Evolutionary conservation across 2,797 vertebrate genomes (phyloP), one percentile per base, ranked within the genome.

Genomic region (Neosilurus mollespiculum): DNA sequence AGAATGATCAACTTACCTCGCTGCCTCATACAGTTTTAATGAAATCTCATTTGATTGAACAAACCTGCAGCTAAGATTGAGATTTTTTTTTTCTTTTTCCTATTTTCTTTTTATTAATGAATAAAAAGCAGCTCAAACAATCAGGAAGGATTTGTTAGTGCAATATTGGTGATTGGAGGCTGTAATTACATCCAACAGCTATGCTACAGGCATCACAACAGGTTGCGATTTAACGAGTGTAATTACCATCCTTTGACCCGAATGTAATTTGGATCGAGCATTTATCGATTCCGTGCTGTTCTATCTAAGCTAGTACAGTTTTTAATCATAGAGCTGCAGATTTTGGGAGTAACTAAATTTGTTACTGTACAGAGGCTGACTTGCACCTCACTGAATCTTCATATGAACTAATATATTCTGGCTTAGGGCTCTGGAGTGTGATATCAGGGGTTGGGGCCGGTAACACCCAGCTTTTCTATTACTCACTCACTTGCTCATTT

Each of bases 221-320:
- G 65, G 20, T 81, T 82, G 80, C 79, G 82, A 83, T 76, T 77
- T 80, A 86, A 86, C 83, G 67, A 86, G 67, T 53, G 72, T 80
- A 84, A 86, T 86, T 86, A 86, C 75, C 83, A 78, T 84, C 78
- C 83, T 85, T 82, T 82, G 77, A 87, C 84, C 84, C 78, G 70
- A 78, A 81, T 82, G 53, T 82, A 61, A 59, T 78, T 82, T 58
- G 65, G 80, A 86, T 84, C 77, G 67, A 34, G 80, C 53, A 37
- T 59, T 64, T 22, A 61, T 81, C 62, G 75, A 49, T 79, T 83
- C 58, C 20, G 37, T 54, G 80, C 78, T 65, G 22, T 30, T 16
- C 77, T 49, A 22, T 43, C 82, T 49, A 73, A 30, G 24, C 49
- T 12, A 3, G 37, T 15, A 51, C 16, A 78, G 58, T 26, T 64